Conservation (phyloP, 2,113 vertebrate genomes). For the Craseonycteris thonglongyai region DNA sequence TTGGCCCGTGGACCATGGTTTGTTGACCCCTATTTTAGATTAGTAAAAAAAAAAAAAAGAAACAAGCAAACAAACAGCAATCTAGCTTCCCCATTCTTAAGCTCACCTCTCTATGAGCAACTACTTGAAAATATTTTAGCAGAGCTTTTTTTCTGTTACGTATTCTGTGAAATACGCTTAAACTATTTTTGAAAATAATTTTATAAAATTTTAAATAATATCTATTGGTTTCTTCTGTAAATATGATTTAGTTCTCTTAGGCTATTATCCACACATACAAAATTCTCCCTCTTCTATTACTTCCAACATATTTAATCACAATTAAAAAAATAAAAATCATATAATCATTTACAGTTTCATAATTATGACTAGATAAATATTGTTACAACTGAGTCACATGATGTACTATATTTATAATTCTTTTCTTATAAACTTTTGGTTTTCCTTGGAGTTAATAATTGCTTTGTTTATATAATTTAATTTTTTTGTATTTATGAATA, state of each 20-base stretch:
- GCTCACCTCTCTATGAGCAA: background rate
- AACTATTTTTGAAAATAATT: background rate
- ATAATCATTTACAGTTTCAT: background rate
- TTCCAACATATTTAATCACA: background rate
- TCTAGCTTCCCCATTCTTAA: background rate
- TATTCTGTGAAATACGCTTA: background rate
- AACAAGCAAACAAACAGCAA: no score
- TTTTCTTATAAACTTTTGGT: background rate
- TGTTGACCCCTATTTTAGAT: background rate
- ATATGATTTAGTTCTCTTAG: background rate
- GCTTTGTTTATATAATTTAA: slow-evolving; percentile 3
- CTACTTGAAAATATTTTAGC: background rate
- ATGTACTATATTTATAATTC: background rate
- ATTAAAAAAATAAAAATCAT: background rate
- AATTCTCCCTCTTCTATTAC: background rate
- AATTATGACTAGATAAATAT: background rate
- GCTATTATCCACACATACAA: background rate
- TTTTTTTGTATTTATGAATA: background rate
- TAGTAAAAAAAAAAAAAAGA: background rate
- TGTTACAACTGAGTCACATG: background rate
- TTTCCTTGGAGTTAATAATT: background rate
- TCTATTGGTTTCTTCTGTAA: background rate
- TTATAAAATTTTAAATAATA: background rate
- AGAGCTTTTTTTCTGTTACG: background rate
- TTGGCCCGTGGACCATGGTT: background rate